A percentile compares a stretch with the other conserved stretches of the same genome.
These are phyloP conservation scores for Apeltes quadracus DNA, from an alignment of 2,113 vertebrate genomes.

Conservation along the genomic window DNA sequence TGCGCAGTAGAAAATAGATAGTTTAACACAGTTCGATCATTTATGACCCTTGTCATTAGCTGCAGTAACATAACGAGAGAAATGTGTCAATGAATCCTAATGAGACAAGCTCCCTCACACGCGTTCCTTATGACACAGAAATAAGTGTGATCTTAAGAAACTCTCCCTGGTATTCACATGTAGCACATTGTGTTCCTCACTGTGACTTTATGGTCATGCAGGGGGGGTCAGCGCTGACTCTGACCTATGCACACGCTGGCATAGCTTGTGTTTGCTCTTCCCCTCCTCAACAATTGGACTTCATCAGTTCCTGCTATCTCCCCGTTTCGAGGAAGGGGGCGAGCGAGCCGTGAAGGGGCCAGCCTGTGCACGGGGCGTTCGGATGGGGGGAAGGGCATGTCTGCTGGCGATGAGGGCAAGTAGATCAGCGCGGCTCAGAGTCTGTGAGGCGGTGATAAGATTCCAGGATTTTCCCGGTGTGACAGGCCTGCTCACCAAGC, in stretches of 20 bases:
- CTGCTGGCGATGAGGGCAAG: constrained; percentile 81
- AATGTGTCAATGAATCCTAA: not conserved
- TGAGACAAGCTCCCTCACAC: not conserved
- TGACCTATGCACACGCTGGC: constrained; percentile 21
- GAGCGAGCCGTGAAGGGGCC: constrained; percentile 66
- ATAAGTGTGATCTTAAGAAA: not conserved
- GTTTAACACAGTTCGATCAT: not conserved
- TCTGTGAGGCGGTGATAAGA: constrained; percentile 85
- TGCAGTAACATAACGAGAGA: not conserved
- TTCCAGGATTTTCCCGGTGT: constrained; percentile 83
- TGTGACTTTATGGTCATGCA: not conserved
- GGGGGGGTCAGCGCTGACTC: not conserved
- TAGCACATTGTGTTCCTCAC: not conserved
- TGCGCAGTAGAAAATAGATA: not conserved
- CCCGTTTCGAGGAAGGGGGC: constrained; percentile 57
- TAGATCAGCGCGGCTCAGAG: constrained; percentile 82
- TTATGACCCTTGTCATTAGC: not conserved
- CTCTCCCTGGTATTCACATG: constrained; percentile 5
- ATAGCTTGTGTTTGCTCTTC: constrained; percentile 41
- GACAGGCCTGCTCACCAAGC: constrained; percentile 80
- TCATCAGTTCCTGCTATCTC: constrained; percentile 71
- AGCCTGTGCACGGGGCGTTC: constrained; percentile 70
- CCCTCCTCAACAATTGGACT: constrained; percentile 60
- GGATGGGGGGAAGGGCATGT: constrained; percentile 72
- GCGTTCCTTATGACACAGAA: not conserved